Conservation (phyloP, 1,140 invertebrate species). For the Eciton burchellii region DNA sequence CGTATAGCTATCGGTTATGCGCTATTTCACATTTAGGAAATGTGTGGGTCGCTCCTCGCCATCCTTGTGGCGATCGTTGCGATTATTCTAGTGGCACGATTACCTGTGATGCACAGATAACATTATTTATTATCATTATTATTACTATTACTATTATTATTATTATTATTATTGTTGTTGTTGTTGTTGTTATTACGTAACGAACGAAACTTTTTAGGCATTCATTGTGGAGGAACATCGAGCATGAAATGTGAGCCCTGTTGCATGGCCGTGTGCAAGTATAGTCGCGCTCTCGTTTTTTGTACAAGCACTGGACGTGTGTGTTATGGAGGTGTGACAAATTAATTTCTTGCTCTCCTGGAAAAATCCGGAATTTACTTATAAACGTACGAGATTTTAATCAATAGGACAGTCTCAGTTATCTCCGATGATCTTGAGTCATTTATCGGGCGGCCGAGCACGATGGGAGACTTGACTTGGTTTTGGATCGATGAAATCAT, state of each 20-base stretch:
- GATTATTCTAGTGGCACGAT: constrained; percentile 59
- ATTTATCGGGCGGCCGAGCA: no score
- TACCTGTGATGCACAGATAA: constrained; percentile 38
- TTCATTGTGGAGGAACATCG: constrained; percentile 53
- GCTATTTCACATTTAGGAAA: constrained; percentile 72
- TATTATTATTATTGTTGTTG: no score
- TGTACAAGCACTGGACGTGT: neutral
- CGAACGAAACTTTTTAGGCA: constrained; percentile 47
- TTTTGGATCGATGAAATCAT: no score
- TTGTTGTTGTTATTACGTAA: no score
- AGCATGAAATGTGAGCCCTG: constrained; percentile 44
- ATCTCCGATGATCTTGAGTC: no score
- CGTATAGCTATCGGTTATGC: constrained; percentile 49
- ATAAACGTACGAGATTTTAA: no score
- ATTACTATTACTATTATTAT: no score
- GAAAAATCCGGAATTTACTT: no score
- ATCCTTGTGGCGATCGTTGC: constrained; percentile 25
- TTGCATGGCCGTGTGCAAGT: neutral
- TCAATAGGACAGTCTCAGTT: no score
- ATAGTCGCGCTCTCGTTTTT: neutral
- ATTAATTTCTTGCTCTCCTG: no score
- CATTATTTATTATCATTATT: no score
- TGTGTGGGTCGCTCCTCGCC: constrained; percentile 18
- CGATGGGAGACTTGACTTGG: no score
- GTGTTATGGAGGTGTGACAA: neutral